Evolutionary conservation across 1,140 invertebrate genomes (phyloP).

Genomic region (Penaeus chinensis): DNA sequence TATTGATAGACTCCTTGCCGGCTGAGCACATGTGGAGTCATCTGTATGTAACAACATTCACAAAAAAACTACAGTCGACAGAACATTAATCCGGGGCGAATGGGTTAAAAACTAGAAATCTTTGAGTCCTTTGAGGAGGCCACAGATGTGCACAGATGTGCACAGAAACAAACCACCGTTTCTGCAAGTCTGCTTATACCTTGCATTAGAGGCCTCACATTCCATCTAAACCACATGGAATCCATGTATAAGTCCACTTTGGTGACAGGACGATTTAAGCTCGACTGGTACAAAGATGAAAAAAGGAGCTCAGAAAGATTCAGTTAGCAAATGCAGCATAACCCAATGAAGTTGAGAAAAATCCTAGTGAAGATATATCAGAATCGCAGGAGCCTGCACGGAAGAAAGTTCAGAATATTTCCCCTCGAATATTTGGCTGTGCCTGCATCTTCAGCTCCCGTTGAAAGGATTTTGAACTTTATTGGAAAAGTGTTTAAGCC

Average conservation of each 20-base stretch:
- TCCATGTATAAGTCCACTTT: not conserved
- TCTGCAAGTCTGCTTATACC: conserved; percentile 1
- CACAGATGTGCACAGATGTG: not conserved
- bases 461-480: not conserved
- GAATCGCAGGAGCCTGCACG: not conserved
- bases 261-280: not conserved
- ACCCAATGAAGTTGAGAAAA: not conserved
- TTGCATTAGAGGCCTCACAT: not conserved
- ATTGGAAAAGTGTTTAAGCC: not conserved
- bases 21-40: too few species aligned
- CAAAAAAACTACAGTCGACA: too few species aligned
- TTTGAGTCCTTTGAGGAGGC: not conserved
- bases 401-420: not conserved
- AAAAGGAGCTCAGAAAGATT: conserved; percentile 13
- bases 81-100: too few species aligned
- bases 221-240: not conserved
- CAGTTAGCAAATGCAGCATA: conserved; percentile 7
- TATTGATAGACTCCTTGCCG: too few species aligned
- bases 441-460: not conserved
- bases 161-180: not conserved
- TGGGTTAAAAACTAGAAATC: not conserved
- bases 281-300: conserved; percentile 2
- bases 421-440: not conserved
- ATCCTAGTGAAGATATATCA: conserved; percentile 2
- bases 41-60: too few species aligned